Conservation (phyloP, 2,888 invertebrate species). For the Scaptomyza reducta region DNA sequence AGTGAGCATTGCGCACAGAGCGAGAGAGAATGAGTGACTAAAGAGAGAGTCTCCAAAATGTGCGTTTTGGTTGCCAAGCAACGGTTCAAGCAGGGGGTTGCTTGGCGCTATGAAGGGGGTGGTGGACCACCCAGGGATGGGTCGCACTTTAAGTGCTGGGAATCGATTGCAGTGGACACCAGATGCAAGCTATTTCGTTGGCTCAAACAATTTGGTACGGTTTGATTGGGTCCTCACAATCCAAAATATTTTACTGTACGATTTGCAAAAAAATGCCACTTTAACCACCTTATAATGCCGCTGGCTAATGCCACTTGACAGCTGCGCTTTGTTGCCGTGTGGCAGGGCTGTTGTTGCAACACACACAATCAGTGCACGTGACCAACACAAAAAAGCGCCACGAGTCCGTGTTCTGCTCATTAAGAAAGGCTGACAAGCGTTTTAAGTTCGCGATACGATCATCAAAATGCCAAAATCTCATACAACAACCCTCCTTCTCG, state of each 20-base stretch:
- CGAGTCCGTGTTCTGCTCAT: slow-evolving; percentile 73
- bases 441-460: slow-evolving; percentile 70
- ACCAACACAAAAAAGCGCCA: slow-evolving; percentile 56
- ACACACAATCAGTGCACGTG: slow-evolving; percentile 66
- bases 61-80: slow-evolving; percentile 50
- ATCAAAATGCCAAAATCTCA: slow-evolving; percentile 44
- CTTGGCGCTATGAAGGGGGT: slow-evolving; percentile 34
- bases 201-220: slow-evolving; percentile 42
- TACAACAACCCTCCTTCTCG: slow-evolving; percentile 28
- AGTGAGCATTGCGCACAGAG: slow-evolving; percentile 44
- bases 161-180: slow-evolving; percentile 75
- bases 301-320: slow-evolving; percentile 63
- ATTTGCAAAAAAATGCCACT: background rate
- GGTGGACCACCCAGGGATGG: slow-evolving; percentile 7
- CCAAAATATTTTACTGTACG: background rate
- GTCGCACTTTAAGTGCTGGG: slow-evolving; percentile 45
- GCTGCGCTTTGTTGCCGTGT: slow-evolving; percentile 37
- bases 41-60: slow-evolving; percentile 57
- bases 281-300: slow-evolving; percentile 46
- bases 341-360: slow-evolving; percentile 8
- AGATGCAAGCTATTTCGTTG: slow-evolving; percentile 80
- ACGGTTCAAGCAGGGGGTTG: slow-evolving; percentile 48
- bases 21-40: slow-evolving; percentile 4
- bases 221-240: slow-evolving; percentile 60
- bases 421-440: slow-evolving; percentile 73